Evolutionary conservation across 2,888 invertebrate genomes (phyloP), one percentile per base, ranked within the genome.

Genomic region (Sesamia inferens): DNA sequence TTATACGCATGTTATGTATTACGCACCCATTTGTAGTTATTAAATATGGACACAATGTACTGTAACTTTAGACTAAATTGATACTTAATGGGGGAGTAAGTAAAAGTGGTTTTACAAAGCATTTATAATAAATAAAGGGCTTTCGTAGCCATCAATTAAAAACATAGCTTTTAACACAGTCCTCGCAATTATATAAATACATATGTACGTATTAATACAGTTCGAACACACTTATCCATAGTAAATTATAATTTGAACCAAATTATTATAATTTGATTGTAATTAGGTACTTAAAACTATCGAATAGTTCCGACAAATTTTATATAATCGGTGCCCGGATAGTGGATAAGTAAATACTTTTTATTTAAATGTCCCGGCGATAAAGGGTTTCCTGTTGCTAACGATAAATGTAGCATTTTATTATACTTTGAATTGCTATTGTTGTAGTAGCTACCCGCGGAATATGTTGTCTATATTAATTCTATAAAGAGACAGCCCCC

Each of bases 351-450:
- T 72, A 76, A 77, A 81, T 63, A 63, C 58, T 72, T 83, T 78
- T 74, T 85, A 65, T 78, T 79, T 68, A 54, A 75, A 75, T 59
- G 77, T 83, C 74, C 69, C 73, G 67, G 64, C 76, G 87, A 90
- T 90, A 88, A 85, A 69, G 64, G 16, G 73, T 83, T 85, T 89
- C 86, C 85, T 87, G 86, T 75, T 24, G 80, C 76, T 71, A 79
- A 79, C 66, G 81, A 85, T 84, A 86, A 85, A 74, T 68, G 67
- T 39, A 44, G 24, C 44, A 70, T 72, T 84, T 78, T 78, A 79
- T 62, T 66, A n/a, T 57, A 62, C 67, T 83, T 79, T 78, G 44
- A 81, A 77, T 59, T 42, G 57, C 66, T 70, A 59, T 64, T 57
- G 55, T 61, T 67, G 5, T 48, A 39, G 44, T 57, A 58, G 54